Conservation (phyloP, 2,888 invertebrate genomes). For the Phorcus lineatus region DNA sequence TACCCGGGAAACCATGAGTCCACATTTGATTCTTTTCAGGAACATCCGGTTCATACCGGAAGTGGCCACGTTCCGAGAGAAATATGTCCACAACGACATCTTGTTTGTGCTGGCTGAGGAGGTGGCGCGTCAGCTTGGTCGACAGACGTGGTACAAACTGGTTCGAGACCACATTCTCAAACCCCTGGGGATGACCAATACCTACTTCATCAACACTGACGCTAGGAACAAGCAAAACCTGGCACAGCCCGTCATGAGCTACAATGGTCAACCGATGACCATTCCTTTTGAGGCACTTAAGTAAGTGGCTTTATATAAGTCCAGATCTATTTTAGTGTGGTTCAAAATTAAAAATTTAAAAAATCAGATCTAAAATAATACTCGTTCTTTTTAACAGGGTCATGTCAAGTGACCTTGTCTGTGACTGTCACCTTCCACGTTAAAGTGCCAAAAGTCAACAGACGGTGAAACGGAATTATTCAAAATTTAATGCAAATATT, state of each 20-base stretch:
- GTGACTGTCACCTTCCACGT: too few species aligned
- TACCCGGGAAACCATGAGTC: too few species aligned
- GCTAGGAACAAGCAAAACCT: slow-evolving; percentile 7
- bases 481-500: too few species aligned
- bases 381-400: too few species aligned
- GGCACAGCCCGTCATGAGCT: slow-evolving; percentile 29
- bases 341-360: too few species aligned
- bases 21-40: slow-evolving; percentile 40
- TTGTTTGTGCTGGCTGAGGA: slow-evolving; percentile 64
- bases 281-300: slow-evolving; percentile 31
- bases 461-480: too few species aligned
- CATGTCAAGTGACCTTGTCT: too few species aligned
- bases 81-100: slow-evolving; percentile 60
- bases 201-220: slow-evolving; percentile 38
- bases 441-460: too few species aligned
- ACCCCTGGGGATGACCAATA: slow-evolving; percentile 48
- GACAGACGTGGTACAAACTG: slow-evolving; percentile 58
- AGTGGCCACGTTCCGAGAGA: slow-evolving; percentile 54
- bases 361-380: too few species aligned
- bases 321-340: too few species aligned
- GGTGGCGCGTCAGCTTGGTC: slow-evolving; percentile 50
- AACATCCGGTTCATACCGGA: slow-evolving; percentile 54
- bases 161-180: slow-evolving; percentile 51
- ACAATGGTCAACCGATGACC: slow-evolving; percentile 8
- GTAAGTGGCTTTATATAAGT: background rate